Evolutionary conservation across 2,888 invertebrate species (phyloP), one percentile per base, ranked within the genome.

Genomic region (Lingula anatina): DNA sequence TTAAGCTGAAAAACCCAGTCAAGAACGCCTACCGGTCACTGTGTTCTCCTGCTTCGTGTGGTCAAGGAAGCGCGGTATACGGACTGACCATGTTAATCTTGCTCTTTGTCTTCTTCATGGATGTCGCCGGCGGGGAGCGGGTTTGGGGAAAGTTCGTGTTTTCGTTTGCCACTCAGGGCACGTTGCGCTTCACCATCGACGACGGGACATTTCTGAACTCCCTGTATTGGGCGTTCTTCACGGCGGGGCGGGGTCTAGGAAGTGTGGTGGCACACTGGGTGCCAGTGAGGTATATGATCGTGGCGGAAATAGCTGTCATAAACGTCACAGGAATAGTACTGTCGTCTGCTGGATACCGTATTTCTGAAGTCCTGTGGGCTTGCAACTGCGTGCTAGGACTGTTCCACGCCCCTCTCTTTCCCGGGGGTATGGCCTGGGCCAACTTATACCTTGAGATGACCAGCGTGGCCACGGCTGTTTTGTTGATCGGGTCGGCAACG

Each of bases 41-140:
- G n/a, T n/a, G n/a, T n/a, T 31, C 31, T 31, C 31, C 31, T 9
- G 31, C 31, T 9, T 31, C 31, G 15, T 31, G 31, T 15, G 31
- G 9, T 12, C 9, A 31, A 12, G 31, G 31, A 15, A 31, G 31
- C 31, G 9, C 15, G 31, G 9, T 31, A 15, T 31, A 12, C 15
- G 31, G 31, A 12, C 15, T 9, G 9, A 15, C 15, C 31, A 31
- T 31, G 31, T 31, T 31, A 12, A 31, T 31, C 15, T 31, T 31
- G 9, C 31, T 31, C 15, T 43, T 47, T 9, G 23, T 43, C 18
- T 37, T 44, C 2, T 47, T 37, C 44, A 37, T 51, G 20, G 37
- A 51, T 20, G 40, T 47, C 23, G 51, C 42, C 15, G 51, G 51
- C 27, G 51, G 51, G 7, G 51, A 51, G 26, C 38, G 51, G n/a